Base-by-base conservation (phyloP, 2,888 invertebrate genomes). In the Dione juno region DNA sequence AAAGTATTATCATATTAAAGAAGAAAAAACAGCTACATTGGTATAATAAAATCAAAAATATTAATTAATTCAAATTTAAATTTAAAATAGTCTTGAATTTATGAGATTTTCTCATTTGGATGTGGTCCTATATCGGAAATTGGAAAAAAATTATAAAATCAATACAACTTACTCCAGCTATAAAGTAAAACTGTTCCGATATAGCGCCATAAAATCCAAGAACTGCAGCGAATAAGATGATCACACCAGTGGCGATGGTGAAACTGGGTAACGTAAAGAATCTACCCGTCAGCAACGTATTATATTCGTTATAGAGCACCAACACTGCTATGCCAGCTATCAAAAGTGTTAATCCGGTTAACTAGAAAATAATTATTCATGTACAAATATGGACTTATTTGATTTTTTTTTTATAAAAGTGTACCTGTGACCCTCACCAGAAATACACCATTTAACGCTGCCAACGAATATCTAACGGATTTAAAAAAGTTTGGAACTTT, bases 151-250 rank as follows among this genome's bases (percentile, higher is more conserved):
- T 14, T 2, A 35, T 21, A 52, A 16, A 52, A 35, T 14, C 35
- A 37, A 35, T 37, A 35, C 3, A 35, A 53, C 94, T 94, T 87
- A 96, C 96, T 79, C 95, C 96, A 74, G 96, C 92, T 16, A 97
- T 95, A 90, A 97, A 95, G 83, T 96, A 96, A 82, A 97, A 96
- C 84, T 96, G 96, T 84, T 98, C 96, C 65, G 96, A 95, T 67
- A 96, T 91, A 0, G 98, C 97, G 11, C 97, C 97, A 86, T 97
- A 98, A 85, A 97, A 97, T 72, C 98, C 98, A 71, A 98, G 95
- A 81, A 96, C 95, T 0, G 97, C 95, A 7, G 96, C 94, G 65
- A 97, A 80, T 77, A 97, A 94, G 76, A 96, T 95, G 74, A 96
- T 89, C 84, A 78, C 88, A 3, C 96, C 96, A n/a, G 96, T 94